Evolutionary conservation across 2,888 invertebrate genomes (phyloP).

Genomic region (Junonia oenone): DNA sequence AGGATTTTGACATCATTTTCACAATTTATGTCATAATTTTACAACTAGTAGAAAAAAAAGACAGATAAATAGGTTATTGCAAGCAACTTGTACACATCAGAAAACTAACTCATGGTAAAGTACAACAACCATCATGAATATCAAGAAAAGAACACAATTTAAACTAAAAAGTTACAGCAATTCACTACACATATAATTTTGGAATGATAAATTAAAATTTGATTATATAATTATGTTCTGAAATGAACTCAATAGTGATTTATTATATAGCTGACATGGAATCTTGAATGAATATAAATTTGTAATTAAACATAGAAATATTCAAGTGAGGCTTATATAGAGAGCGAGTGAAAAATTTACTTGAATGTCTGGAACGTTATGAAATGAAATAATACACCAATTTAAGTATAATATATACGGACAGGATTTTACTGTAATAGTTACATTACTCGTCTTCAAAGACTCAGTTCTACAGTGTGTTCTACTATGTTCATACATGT

Average conservation of each 20-base stretch:
- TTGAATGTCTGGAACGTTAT: background rate
- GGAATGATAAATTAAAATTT: slow-evolving; percentile 18
- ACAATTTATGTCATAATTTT: too few relatives aligned
- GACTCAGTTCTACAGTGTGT: slow-evolving; percentile 2
- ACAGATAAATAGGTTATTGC: too few relatives aligned
- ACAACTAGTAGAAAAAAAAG: too few relatives aligned
- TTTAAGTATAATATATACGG: background rate
- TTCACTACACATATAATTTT: slow-evolving; percentile 10
- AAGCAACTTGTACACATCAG: background rate
- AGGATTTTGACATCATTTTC: too few relatives aligned
- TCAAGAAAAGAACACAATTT: background rate
- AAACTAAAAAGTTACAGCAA: background rate
- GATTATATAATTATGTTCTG: background rate
- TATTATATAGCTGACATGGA: background rate
- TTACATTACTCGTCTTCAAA: background rate
- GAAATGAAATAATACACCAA: background rate
- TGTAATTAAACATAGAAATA: background rate
- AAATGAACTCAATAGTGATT: background rate
- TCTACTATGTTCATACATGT: background rate
- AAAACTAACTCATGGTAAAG: background rate
- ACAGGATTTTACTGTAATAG: background rate
- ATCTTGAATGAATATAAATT: background rate
- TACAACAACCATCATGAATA: slow-evolving; percentile 3
- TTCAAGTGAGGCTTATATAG: background rate
- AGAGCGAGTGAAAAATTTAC: background rate